Conservation (phyloP, 2,888 invertebrate genomes). For the Osmoderma eremita region DNA sequence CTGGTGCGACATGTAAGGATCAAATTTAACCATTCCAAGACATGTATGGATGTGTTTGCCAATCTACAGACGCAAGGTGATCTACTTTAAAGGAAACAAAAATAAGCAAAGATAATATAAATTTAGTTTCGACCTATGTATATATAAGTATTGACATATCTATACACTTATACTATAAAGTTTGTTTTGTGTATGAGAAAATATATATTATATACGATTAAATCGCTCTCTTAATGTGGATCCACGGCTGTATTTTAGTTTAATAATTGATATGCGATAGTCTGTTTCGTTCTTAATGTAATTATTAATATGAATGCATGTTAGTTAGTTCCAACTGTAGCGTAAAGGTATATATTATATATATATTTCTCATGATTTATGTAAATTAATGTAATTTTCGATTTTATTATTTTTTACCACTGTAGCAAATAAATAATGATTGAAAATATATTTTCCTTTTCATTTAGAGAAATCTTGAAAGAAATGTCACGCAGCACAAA, state of each 20-base stretch:
- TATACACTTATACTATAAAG: slow-evolving; percentile 38
- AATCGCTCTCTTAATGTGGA: slow-evolving; percentile 51
- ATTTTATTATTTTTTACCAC: slow-evolving; percentile 65
- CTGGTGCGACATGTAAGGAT: background rate
- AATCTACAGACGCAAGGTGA: background rate
- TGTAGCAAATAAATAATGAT: slow-evolving; percentile 59
- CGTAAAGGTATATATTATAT: slow-evolving; percentile 48
- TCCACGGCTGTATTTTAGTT: slow-evolving; percentile 61
- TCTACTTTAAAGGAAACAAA: slow-evolving; percentile 3
- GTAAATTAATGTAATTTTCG: slow-evolving; percentile 63
- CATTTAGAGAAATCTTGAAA: slow-evolving; percentile 4
- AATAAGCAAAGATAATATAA: slow-evolving; percentile 1
- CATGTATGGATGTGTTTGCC: slow-evolving; percentile 10
- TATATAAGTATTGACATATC: slow-evolving; percentile 39
- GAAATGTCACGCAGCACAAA: background rate
- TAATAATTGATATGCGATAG: slow-evolving; percentile 61
- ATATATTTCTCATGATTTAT: slow-evolving; percentile 58
- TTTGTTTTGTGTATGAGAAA: slow-evolving; percentile 42
- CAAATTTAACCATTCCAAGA: slow-evolving; percentile 13
- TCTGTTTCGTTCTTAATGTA: slow-evolving; percentile 54
- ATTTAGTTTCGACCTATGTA: slow-evolving; percentile 30
- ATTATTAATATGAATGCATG: slow-evolving; percentile 60
- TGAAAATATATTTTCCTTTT: slow-evolving; percentile 42
- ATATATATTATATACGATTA: slow-evolving; percentile 42
- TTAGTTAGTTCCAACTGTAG: slow-evolving; percentile 55